Evolutionary conservation across 2,113 vertebrate species (phyloP), one percentile per base, ranked within the genome.

Genomic region (Rattus norvegicus): DNA sequence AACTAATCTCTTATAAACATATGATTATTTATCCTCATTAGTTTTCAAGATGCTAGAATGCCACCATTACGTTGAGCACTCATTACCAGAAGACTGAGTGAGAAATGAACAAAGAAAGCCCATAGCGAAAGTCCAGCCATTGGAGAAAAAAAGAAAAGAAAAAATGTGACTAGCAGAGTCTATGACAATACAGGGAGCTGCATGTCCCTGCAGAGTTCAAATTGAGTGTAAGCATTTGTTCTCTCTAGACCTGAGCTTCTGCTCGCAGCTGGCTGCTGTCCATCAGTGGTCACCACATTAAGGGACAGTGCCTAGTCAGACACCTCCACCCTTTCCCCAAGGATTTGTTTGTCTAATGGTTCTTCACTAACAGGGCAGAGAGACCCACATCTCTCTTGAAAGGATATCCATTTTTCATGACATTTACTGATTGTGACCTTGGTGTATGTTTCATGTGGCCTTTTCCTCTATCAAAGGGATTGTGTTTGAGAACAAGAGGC

Each of bases 321-420:
- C 81, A 94, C 94, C 86, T 95, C 89, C 69, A 47, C 9, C 54
- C 73, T 92, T 87, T 69, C 36, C n/a, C 49, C 12, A 47, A 4
- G 5, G 49, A 67, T 95, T 95, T 97, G 92, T 95, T 97, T 97
- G 96, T 97, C 85, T 95, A 96, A 75, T 43, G 63, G 81, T 56
- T 65, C 81, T 90, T 96, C 86, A 65, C 52, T 61, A 90, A 85
- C 36, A 61, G 0, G 16, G 70, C 63, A 59, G 69, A 70, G 70
- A 86, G 85, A 94, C 72, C 52, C 30, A 9, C 77, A 63, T 87
- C 67, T 65, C 69, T 70, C 54, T 80, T 56, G 73, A 89, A 87
- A 52, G 5, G 22, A 28, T 69, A 69, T 87, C 61, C 14, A 17
- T 94, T 89, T 95, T 94, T 92, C 47, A 59, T 83, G 70, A 56